Evolutionary conservation across 2,113 vertebrate genomes (phyloP), one percentile per base, ranked within the genome.

Genomic region (Typhlomys cinereus): DNA sequence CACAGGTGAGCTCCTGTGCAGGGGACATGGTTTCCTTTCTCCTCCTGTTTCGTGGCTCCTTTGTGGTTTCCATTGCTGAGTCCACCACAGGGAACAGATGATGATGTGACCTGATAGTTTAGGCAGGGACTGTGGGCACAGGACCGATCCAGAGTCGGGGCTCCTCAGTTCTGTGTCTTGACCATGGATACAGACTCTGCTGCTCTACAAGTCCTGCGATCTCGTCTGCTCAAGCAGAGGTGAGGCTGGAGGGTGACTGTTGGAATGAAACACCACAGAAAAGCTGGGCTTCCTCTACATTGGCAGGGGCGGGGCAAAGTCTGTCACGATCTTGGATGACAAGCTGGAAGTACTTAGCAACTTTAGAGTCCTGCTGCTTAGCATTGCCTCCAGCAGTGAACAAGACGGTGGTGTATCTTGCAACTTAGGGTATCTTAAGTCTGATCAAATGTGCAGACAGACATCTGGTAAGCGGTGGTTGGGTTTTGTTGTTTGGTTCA

Each of bases 281-380:
- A 85, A 7, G 7, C 36, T 23, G 18, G 44, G n/a, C 73, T 78
- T 52, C 39, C 34, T 41, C 17, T 23, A 11, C 18, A 7, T 20
- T 1, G 0, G 6, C n/a, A n/a, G n/a, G n/a, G n/a, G n/a, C n/a
- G 57, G 46, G 14, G 11, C 29, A 31, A 18, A 54, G 20, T 29
- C 13, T 54, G 20, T 88, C 29, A 4, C 87, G 15, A 44, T 25
- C 46, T 90, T 34, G 2, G 11, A 71, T 15, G 20, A n/a, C 29
- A n/a, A 78, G 50, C 70, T 80, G 34, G 34, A 15, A 54, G 36
- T 36, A 64, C 52, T 61, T n/a, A 52, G 23, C 20, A 10, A 57
- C 34, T 90, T 89, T 50, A 48, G 52, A 80, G 62, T 83, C 39
- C 71, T 41, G 4, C 70, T 12, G 0, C 0, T 3, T 4, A 69